Conservation (phyloP, 2,797 vertebrate genomes). For the Carduelis carduelis region DNA sequence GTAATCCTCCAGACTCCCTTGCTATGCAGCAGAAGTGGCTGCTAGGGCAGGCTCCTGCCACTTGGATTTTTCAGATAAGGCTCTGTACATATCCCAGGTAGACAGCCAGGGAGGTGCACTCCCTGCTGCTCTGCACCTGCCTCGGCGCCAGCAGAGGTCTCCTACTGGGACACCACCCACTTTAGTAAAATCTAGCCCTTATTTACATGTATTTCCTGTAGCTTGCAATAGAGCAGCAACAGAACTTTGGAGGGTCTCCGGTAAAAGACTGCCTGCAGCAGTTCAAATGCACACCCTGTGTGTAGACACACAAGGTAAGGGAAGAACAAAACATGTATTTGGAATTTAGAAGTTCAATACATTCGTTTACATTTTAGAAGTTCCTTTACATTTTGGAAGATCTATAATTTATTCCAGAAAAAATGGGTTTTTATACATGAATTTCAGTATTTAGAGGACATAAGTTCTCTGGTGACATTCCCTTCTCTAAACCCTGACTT, state of each 20-base stretch:
- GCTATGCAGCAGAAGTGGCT: not conserved
- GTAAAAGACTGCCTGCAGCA: not conserved
- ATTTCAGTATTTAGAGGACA: not conserved
- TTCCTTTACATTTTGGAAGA: not conserved
- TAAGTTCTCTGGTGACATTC: not conserved
- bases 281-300: not conserved
- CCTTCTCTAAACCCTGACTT: not conserved
- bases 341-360: not conserved
- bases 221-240: not conserved
- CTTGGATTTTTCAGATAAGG: not conserved
- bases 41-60: not conserved
- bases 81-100: rapidly evolving
- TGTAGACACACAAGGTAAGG: not conserved
- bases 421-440: not conserved
- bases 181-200: not conserved
- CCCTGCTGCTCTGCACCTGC: not conserved
- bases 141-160: rapidly evolving
- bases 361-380: not conserved
- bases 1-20: not conserved
- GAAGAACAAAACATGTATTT: not conserved
- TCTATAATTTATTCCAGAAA: not conserved
- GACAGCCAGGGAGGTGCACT: rapidly evolving
- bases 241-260: not conserved
- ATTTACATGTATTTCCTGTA: not conserved
- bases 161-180: no score